Base-by-base conservation (phyloP, 1,140 invertebrate species). In the Caenorhabditis remanei region DNA sequence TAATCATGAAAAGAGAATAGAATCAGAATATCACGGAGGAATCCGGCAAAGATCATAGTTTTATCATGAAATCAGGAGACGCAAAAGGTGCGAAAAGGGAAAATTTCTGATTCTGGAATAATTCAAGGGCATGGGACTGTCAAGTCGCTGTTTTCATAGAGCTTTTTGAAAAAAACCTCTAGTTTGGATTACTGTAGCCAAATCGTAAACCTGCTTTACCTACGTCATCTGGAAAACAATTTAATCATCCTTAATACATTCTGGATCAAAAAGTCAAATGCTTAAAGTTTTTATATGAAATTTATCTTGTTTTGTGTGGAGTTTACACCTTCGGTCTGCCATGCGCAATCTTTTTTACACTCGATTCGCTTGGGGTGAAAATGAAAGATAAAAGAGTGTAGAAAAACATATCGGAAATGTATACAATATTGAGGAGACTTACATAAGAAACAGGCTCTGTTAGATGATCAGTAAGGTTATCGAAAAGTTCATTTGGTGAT, bases 311-410 rank as follows among this genome's bases (percentile, higher is more conserved):
- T 71, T 71, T 46, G 65, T 71, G 7, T 71, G 41, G 65, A 71
- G 65, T 71, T 71, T 71, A 71, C 65, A 71, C 65, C 40, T n/a
- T 43, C n/a, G 4, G 14, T 2, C 19, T n/a, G 2, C 3, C 40
- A 32, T 32, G 65, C 65, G 65, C 65, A 46, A 46, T 71, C 40
- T 43, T 71, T 71, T 32, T 71, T 71, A 43, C 41, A 71, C 65
- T 43, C 19, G 65, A 71, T 21, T 43, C 40, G 65, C 65, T 71
- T 46, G 14, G 65, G 16, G 65, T 71, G 65, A 71, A 67, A 71
- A 71, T 46, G 41, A 71, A 71, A 43, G 13, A 65, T 65, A 65
- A 71, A 71, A 71, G 24, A 71, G 19, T 43, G 41, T 71, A 71
- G 40, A 71, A 16, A 63, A 63, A 63, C 55, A 58, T 58, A 46